These are phyloP conservation scores for Gobionotothen gibberifrons DNA, from an alignment of 2,797 vertebrate genomes.

Conservation along the genomic window DNA sequence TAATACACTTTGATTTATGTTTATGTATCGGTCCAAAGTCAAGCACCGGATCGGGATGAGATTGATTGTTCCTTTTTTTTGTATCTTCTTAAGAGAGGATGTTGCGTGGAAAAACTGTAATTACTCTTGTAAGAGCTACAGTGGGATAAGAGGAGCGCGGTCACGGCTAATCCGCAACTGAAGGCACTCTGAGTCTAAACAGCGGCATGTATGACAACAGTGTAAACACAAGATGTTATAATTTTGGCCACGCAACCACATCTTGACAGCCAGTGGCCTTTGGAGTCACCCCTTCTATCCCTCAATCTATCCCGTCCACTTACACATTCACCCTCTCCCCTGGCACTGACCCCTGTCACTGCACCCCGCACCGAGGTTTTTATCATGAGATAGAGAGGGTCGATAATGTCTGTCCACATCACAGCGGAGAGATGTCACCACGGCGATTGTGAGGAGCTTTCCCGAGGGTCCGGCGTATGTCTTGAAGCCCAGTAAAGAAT, in stretches of 20 bases:
- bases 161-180: slow-evolving; percentile 38
- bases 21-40: slow-evolving; percentile 68
- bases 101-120: slow-evolving; percentile 53
- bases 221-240: slow-evolving; percentile 39
- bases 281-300: slow-evolving; percentile 47
- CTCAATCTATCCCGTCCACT: slow-evolving; percentile 58
- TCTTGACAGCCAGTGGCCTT: slow-evolving; percentile 54
- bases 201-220: slow-evolving; percentile 11
- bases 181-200: slow-evolving; percentile 9
- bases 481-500: too few species aligned
- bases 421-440: slow-evolving; percentile 51
- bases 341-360: slow-evolving; percentile 66
- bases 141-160: slow-evolving; percentile 20
- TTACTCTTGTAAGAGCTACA: slow-evolving; percentile 58
- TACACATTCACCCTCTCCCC: slow-evolving; percentile 54
- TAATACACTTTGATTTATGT: slow-evolving; percentile 71
- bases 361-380: slow-evolving; percentile 36
- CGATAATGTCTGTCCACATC: slow-evolving; percentile 67
- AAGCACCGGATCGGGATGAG: slow-evolving; percentile 59
- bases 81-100: slow-evolving; percentile 60
- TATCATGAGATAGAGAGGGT: slow-evolving; percentile 52
- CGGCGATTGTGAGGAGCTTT: slow-evolving; percentile 48
- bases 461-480: slow-evolving; percentile 15
- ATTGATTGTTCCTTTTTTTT: slow-evolving; percentile 46
- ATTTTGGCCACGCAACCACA: slow-evolving; percentile 21